Conservation (phyloP, 2,888 invertebrate genomes). For the Oscheius sp. region DNA sequence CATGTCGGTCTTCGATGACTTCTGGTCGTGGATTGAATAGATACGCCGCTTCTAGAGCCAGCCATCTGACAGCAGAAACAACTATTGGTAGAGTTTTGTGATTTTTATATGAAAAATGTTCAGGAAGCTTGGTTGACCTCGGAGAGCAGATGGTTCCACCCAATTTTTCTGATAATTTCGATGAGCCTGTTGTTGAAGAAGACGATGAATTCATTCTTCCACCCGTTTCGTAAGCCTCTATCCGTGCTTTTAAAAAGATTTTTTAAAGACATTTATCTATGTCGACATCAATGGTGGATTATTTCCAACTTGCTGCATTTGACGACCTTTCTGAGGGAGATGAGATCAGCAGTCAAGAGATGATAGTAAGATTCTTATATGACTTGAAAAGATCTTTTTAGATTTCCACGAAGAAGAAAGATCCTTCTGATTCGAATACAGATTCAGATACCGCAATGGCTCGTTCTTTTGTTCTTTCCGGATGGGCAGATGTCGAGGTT, state of each 20-base stretch:
- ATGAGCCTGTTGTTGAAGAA: slow-evolving; percentile 42
- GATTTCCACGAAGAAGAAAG: too few species aligned
- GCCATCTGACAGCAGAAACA: slow-evolving; percentile 41
- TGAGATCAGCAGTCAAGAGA: slow-evolving; percentile 21
- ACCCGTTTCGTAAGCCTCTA: slow-evolving; percentile 42
- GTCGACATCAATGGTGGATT: slow-evolving; percentile 62
- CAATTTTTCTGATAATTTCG: slow-evolving; percentile 19
- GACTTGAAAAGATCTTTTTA: too few species aligned
- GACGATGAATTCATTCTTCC: slow-evolving; percentile 54
- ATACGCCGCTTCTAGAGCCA: slow-evolving; percentile 44
- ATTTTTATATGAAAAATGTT: not conserved
- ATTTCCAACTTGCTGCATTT: slow-evolving; percentile 63
- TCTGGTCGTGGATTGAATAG: slow-evolving; percentile 56
- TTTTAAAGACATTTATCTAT: slow-evolving; percentile 42
- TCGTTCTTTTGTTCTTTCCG: slow-evolving; percentile 45
- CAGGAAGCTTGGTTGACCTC: slow-evolving; percentile 1
- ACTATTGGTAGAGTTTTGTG: not conserved
- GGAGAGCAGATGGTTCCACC: not conserved
- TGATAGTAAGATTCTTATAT: not conserved
- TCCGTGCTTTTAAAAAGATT: not conserved
- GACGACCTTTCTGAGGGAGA: slow-evolving; percentile 56
- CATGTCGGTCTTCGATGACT: slow-evolving; percentile 62
- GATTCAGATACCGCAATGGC: slow-evolving; percentile 46
- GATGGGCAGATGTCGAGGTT: slow-evolving; percentile 45
- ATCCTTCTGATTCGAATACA: not conserved